phyloP scores from a whole-genome alignment of 2,113 vertebrate species.

The Thymallus thymallus region DNA sequence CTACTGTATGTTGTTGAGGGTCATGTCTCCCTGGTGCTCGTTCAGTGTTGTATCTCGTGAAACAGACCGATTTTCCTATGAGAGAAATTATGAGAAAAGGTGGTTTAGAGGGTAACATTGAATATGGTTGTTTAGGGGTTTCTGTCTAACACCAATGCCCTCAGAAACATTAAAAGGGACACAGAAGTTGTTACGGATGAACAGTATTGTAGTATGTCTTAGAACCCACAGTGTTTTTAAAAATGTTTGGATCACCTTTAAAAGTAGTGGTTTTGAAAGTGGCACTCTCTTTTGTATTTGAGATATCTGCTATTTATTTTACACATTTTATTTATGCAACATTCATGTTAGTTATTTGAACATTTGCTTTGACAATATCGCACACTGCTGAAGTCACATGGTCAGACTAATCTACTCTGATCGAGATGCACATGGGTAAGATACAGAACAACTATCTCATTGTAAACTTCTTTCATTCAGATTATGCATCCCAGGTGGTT shows the following conservation, averaged over 20 bases:
- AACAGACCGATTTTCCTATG: too few species aligned
- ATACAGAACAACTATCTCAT: background rate
- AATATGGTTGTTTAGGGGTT: too few species aligned
- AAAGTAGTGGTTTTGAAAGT: background rate
- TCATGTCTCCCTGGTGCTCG: background rate
- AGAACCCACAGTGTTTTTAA: background rate
- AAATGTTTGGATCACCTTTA: conserved; percentile 3
- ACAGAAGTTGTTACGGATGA: too few species aligned
- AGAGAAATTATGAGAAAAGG: too few species aligned
- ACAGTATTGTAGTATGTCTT: conserved; percentile 1
- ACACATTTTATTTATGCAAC: background rate
- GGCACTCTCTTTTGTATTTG: conserved; percentile 17
- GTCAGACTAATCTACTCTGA: background rate
- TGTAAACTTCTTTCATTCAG: conserved; percentile 3
- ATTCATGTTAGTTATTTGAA: background rate
- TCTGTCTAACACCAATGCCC: too few species aligned
- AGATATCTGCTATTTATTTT: background rate
- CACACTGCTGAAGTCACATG: background rate
- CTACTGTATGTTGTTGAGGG: background rate
- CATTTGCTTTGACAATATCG: conserved; percentile 8
- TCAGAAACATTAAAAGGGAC: too few species aligned
- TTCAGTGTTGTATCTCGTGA: background rate
- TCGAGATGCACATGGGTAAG: background rate
- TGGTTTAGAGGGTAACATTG: too few species aligned
- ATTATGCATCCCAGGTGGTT: background rate